phyloP scores from a whole-genome alignment of 2,888 invertebrate genomes.

The Sminthurides aquaticus region DNA sequence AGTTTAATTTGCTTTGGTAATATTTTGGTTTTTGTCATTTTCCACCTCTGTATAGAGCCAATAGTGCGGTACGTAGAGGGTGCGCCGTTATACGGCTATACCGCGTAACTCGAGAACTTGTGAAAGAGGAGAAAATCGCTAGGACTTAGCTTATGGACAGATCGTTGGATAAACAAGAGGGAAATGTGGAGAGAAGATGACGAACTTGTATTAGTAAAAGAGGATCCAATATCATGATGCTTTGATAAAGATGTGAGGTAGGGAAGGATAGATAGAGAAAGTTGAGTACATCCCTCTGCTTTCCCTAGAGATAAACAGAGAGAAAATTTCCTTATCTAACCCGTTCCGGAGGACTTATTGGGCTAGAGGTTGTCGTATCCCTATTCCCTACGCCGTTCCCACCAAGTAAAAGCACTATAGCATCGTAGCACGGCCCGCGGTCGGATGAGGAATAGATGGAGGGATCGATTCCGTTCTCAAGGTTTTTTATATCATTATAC shows the following conservation, averaged over 20 bases:
- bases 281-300: not conserved
- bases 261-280: not conserved
- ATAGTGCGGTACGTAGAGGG: too few relatives aligned
- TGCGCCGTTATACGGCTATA: too few relatives aligned
- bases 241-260: not conserved
- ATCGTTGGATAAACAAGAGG: not conserved
- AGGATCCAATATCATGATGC: not conserved
- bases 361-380: too few relatives aligned
- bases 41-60: too few relatives aligned
- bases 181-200: not conserved
- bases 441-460: not conserved
- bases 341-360: not conserved
- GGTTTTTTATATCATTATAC: not conserved
- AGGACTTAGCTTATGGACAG: not conserved
- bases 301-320: not conserved
- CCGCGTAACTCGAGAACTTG: too few relatives aligned
- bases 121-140: too few relatives aligned
- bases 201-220: not conserved
- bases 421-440: too few relatives aligned
- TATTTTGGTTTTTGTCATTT: not conserved
- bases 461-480: not conserved
- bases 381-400: too few relatives aligned
- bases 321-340: not conserved
- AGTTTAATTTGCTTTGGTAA: not conserved
- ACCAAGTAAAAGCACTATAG: too few relatives aligned